These are phyloP conservation scores for Tribolium madens DNA, from an alignment of 1,140 invertebrate species.

Conservation along the genomic window DNA sequence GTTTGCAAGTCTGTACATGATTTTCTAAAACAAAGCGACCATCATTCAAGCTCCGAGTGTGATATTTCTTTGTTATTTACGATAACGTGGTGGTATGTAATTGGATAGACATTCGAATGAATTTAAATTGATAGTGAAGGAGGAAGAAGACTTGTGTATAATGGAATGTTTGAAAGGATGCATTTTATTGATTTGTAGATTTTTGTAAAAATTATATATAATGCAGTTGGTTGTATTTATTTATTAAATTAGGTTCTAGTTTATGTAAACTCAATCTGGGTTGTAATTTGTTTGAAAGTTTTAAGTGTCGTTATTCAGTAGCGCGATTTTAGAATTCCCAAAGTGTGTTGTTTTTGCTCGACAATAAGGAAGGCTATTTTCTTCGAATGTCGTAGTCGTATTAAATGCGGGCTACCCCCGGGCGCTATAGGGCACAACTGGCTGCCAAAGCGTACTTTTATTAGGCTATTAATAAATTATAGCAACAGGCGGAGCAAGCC, in stretches of 20 bases:
- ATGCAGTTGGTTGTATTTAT: conserved; percentile 20
- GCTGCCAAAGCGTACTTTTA: conserved; percentile 65
- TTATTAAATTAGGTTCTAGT: conserved; percentile 42
- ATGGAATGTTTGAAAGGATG: neutral
- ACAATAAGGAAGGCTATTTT: conserved; percentile 53
- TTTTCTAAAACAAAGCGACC: conserved; percentile 46
- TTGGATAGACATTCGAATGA: conserved; percentile 5
- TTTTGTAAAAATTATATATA: conserved; percentile 24
- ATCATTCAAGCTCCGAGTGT: conserved; percentile 5
- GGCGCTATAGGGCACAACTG: conserved; percentile 54
- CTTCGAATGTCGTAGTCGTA: conserved; percentile 55
- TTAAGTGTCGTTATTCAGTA: conserved; percentile 53
- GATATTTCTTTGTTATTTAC: conserved; percentile 37
- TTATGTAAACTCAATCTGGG: conserved; percentile 47
- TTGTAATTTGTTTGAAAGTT: conserved; percentile 52
- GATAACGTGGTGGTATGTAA: conserved; percentile 16
- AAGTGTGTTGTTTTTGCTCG: conserved; percentile 52
- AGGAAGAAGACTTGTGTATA: neutral
- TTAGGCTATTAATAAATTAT: conserved; percentile 67
- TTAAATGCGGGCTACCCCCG: conserved; percentile 52
- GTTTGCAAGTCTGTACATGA: conserved; percentile 50
- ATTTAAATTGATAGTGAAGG: conserved; percentile 1
- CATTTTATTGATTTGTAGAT: conserved; percentile 9
- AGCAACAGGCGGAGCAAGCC: conserved; percentile 64
- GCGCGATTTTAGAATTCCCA: conserved; percentile 53